These are phyloP conservation scores for Digitonthophagus gazella DNA, from an alignment of 2,888 invertebrate species.

Conservation along the genomic window DNA sequence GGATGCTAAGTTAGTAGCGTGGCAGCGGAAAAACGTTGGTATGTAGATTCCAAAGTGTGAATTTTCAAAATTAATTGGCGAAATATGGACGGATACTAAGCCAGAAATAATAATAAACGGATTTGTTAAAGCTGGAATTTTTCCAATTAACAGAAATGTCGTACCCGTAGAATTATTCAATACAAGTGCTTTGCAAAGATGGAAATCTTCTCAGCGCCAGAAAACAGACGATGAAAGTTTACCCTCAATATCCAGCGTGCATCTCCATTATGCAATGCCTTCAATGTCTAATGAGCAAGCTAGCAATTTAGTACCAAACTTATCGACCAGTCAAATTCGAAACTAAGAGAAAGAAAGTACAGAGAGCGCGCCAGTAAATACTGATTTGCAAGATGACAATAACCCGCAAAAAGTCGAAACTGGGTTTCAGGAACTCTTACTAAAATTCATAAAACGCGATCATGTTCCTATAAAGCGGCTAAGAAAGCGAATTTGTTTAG, in stretches of 20 bases:
- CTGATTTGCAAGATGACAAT: neutral
- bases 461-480: slow-evolving; percentile 26
- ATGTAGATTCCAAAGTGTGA: slow-evolving; percentile 12
- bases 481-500: slow-evolving; percentile 26
- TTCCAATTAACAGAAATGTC: slow-evolving; percentile 24
- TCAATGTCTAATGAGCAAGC: neutral
- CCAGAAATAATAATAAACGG: no score
- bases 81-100: slow-evolving; percentile 19
- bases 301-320: neutral
- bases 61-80: slow-evolving; percentile 19
- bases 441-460: slow-evolving; percentile 27
- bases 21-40: slow-evolving; percentile 18
- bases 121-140: slow-evolving; percentile 17
- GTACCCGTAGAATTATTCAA: slow-evolving; percentile 23
- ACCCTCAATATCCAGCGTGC: slow-evolving; percentile 19
- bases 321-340: slow-evolving; percentile 13
- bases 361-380: neutral
- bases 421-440: slow-evolving; percentile 27
- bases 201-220: slow-evolving; percentile 21
- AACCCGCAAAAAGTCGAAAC: slow-evolving; percentile 19
- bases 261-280: neutral
- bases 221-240: slow-evolving; percentile 15
- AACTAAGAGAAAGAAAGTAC: slow-evolving; percentile 22
- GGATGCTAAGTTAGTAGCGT: slow-evolving; percentile 18
- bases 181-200: slow-evolving; percentile 23